These are phyloP conservation scores for Tineola bisselliella DNA, from an alignment of 2,888 invertebrate species.

Conservation along the genomic window DNA sequence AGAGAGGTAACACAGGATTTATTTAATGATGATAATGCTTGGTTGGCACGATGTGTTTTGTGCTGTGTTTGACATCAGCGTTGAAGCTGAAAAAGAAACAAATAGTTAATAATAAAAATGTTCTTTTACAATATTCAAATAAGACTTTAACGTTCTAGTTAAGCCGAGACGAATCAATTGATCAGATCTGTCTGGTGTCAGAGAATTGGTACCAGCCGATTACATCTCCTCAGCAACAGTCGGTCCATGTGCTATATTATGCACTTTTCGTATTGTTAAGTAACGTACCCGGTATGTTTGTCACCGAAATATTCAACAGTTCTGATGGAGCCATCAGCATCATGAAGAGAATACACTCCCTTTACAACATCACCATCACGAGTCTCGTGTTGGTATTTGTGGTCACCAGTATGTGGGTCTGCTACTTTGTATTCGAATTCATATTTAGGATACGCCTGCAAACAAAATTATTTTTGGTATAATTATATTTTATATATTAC, in stretches of 20 bases:
- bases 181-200: too few relatives aligned
- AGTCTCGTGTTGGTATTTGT: conserved; percentile 50
- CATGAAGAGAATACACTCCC: conserved; percentile 44
- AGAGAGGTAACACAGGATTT: background rate
- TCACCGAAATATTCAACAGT: conserved; percentile 63
- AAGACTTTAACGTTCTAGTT: too few relatives aligned
- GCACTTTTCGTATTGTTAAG: too few relatives aligned
- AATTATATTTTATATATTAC: too few relatives aligned
- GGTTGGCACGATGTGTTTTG: conserved; percentile 44
- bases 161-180: too few relatives aligned
- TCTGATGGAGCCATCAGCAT: conserved; percentile 61
- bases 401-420: conserved; percentile 61
- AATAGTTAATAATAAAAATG: background rate
- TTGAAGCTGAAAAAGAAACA: conserved; percentile 41
- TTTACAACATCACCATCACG: conserved; percentile 54
- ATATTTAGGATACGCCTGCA: conserved; percentile 42
- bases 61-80: conserved; percentile 50
- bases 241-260: too few relatives aligned
- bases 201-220: too few relatives aligned
- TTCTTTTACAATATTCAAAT: too few relatives aligned
- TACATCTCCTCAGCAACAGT: too few relatives aligned
- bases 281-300: conserved; percentile 46
- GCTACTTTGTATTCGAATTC: conserved; percentile 42
- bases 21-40: conserved; percentile 33
- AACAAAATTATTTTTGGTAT: too few relatives aligned